These are phyloP conservation scores for Drosophila cardini DNA, from an alignment of 1,140 invertebrate species.

Conservation along the genomic window DNA sequence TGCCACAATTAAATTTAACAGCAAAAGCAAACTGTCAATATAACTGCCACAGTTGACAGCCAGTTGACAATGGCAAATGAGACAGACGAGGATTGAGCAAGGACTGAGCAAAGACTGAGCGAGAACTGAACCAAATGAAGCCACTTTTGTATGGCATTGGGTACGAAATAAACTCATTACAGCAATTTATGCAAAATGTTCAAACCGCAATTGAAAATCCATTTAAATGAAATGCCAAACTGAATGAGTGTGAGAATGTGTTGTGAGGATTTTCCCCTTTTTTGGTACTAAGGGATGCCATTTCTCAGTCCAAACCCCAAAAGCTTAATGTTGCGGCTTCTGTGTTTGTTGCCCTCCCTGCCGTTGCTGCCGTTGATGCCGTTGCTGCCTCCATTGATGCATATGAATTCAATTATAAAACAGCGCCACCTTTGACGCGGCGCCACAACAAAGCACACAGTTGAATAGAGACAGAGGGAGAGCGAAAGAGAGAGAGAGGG, in stretches of 20 bases:
- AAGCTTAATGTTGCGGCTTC: slow-evolving; percentile 33
- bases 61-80: slow-evolving; percentile 76
- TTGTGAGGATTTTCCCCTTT: slow-evolving; percentile 4
- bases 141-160: slow-evolving; percentile 53
- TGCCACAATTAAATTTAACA: slow-evolving; percentile 77
- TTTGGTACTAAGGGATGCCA: slow-evolving; percentile 24
- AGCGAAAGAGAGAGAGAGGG: neutral
- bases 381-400: slow-evolving; percentile 74
- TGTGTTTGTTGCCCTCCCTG: slow-evolving; percentile 44
- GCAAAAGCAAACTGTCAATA: slow-evolving; percentile 77
- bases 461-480: neutral
- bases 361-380: too few species aligned
- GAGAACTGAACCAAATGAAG: slow-evolving; percentile 54
- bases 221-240: slow-evolving; percentile 81
- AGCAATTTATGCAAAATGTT: slow-evolving; percentile 84
- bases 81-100: slow-evolving; percentile 2
- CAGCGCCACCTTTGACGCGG: slow-evolving; percentile 70
- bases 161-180: slow-evolving; percentile 79
- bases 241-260: slow-evolving; percentile 32
- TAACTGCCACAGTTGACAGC: slow-evolving; percentile 69
- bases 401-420: slow-evolving; percentile 85
- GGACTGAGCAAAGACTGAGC: neutral
- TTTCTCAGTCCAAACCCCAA: slow-evolving; percentile 12
- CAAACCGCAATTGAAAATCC: slow-evolving; percentile 84
- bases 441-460: slow-evolving; percentile 42